Conservation (phyloP, 2,888 invertebrate genomes). For the Pachydiplax longipennis region DNA sequence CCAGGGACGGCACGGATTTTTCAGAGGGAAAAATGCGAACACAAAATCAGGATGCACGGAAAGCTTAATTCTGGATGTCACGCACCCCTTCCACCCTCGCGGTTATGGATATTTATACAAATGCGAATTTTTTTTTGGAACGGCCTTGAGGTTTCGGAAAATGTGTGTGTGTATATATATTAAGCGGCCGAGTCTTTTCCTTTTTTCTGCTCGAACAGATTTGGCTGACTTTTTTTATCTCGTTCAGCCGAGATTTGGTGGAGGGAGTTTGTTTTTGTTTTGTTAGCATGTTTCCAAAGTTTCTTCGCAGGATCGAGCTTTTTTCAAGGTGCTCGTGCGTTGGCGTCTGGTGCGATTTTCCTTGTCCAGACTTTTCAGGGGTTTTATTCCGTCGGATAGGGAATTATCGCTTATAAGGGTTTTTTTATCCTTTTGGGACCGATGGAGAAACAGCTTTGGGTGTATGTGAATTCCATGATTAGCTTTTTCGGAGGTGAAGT, state of each 20-base stretch:
- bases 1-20: constrained; percentile 28
- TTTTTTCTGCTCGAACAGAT: not conserved
- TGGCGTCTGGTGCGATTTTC: too few species aligned
- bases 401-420: too few species aligned
- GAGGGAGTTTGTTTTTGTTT: too few species aligned
- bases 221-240: not conserved
- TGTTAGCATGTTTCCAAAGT: too few species aligned
- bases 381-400: too few species aligned
- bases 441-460: too few species aligned
- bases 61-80: constrained; percentile 18
- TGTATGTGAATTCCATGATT: too few species aligned
- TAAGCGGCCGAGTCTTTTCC: not conserved
- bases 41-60: constrained; percentile 36
- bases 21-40: not conserved
- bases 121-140: constrained; percentile 22
- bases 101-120: constrained; percentile 35
- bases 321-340: too few species aligned
- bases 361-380: too few species aligned
- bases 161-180: constrained; percentile 2
- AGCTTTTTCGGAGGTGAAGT: too few species aligned
- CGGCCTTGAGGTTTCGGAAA: constrained; percentile 1
- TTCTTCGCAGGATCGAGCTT: too few species aligned
- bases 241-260: not conserved
- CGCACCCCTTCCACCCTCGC: not conserved
- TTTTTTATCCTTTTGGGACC: too few species aligned